Evolutionary conservation across 1,140 invertebrate genomes (phyloP), one percentile per base, ranked within the genome.

Genomic region (Eueides isabella): DNA sequence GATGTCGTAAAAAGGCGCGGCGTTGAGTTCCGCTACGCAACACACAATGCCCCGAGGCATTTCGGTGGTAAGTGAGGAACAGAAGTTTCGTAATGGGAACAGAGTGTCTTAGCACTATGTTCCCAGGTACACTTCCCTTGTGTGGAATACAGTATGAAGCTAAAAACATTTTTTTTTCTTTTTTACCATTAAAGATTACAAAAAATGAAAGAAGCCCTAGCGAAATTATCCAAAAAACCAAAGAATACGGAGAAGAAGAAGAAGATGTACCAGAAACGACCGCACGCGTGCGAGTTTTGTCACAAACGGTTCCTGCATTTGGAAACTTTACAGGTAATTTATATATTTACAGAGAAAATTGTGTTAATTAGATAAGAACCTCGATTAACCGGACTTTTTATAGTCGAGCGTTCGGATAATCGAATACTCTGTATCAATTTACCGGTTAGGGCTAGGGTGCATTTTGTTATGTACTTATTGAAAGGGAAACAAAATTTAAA

Each of bases 251-350:
- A 78, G 62, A 82, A 83, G 30, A 72, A 78, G 63, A 76, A 76
- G 41, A 80, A 78, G 30, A 67, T 77, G 11, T 74, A 83, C 16
- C 82, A 86, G 72, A 90, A 90, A 30, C 89, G 94, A 66, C 94
- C 94, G 0, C 94, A 94, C 78, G 87, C 93, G 0, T 95, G 94
- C 72, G 93, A 94, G 71, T 94, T 92, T 76, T 95, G 95, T 70
- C 93, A 94, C 12, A 94, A 95, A 70, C 85, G 93, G 67, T 95
- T 95, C 76, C 92, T 89, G 2, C 93, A 94, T 67, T 64, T 87
- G 12, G 88, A 89, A 29, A 92, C 92, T 1, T 80, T 94, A 69
- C 84, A 90, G 74, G 81, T 83, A n/a, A 68, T 3, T 31, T 30
- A 5, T 29, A 12, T 55, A 19, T 55, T n/a, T 55, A 9, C 5